A percentile compares a stretch with the other conserved stretches of the same genome.
Evolutionary conservation across 2,888 invertebrate species (phyloP).

Genomic region (Pemphredon lugubris): DNA sequence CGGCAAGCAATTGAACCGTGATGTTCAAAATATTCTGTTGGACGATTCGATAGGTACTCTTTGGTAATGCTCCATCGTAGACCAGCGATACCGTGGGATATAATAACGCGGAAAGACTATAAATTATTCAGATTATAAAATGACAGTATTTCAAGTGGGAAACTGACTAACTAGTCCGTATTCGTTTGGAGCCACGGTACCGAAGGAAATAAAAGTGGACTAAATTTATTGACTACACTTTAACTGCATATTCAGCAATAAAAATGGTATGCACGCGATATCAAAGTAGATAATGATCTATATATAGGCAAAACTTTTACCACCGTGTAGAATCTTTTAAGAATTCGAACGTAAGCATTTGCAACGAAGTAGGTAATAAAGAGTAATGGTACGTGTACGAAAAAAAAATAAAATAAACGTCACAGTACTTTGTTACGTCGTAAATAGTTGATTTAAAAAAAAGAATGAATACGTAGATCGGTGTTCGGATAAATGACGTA

Average conservation of each 20-base stretch:
- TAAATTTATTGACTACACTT: too few relatives aligned
- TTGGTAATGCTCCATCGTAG: constrained; percentile 17
- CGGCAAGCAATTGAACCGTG: background rate
- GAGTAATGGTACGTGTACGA: constrained; percentile 6
- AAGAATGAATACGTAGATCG: constrained; percentile 41
- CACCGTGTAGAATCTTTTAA: constrained; percentile 14
- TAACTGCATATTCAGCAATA: too few relatives aligned
- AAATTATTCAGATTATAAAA: too few relatives aligned
- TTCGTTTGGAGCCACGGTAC: too few relatives aligned
- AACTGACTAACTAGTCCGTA: too few relatives aligned
- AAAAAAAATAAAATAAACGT: constrained; percentile 19
- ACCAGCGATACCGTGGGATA: constrained; percentile 30
- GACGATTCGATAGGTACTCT: constrained; percentile 27
- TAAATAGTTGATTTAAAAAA: constrained; percentile 24
- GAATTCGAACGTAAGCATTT: constrained; percentile 25
- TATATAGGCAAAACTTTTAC: constrained; percentile 1
- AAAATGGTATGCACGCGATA: background rate
- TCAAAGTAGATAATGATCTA: constrained; percentile 1
- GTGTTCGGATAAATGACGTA: too few relatives aligned
- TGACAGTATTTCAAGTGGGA: too few relatives aligned
- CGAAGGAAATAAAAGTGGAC: too few relatives aligned
- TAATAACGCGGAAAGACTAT: constrained; percentile 12
- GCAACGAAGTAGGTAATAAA: constrained; percentile 10
- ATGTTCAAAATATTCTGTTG: constrained; percentile 10
- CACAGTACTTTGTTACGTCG: constrained; percentile 23